These are phyloP conservation scores for Phallusia fumigata DNA, from an alignment of 23 tunicate species.

Conservation along the genomic window DNA sequence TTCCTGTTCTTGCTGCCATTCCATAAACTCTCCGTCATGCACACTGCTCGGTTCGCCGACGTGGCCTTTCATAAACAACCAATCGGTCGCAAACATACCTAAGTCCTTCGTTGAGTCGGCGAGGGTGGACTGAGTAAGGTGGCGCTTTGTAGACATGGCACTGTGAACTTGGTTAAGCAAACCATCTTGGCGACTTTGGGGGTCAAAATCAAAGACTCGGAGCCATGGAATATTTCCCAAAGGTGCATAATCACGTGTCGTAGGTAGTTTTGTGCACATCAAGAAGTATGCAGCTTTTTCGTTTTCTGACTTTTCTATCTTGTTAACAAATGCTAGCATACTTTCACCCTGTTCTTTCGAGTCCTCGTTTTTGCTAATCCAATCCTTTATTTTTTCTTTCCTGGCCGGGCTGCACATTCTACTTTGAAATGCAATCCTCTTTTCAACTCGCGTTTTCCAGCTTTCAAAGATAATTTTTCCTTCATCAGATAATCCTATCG, in stretches of 20 bases:
- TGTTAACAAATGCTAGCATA: background rate
- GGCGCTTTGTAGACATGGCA: background rate
- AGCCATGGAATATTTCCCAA: slow-evolving; percentile 55
- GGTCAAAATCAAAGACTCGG: slow-evolving; percentile 64
- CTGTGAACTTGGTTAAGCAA: background rate
- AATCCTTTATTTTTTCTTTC: too few relatives aligned
- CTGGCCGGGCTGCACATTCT: too few relatives aligned
- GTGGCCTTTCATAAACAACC: slow-evolving; percentile 24
- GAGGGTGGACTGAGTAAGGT: background rate
- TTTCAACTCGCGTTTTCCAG: too few relatives aligned
- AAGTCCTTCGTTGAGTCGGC: too few relatives aligned
- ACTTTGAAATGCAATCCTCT: too few relatives aligned
- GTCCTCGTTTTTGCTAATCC: too few relatives aligned
- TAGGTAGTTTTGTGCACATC: background rate
- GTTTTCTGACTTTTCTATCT: background rate
- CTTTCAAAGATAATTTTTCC: too few relatives aligned
- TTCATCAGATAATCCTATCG: too few relatives aligned
- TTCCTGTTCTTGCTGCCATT: background rate
- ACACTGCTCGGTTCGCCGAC: background rate
- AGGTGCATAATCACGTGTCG: background rate
- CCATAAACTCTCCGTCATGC: background rate
- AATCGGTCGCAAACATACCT: slow-evolving; percentile 5
- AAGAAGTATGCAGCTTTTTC: background rate
- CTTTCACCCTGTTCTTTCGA: too few relatives aligned
- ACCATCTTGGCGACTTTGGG: slow-evolving; percentile 31